A percentile compares a stretch with the other conserved stretches of the same genome.
phyloP scores from a whole-genome alignment of 2,113 vertebrate species.

The Pygoscelis antarcticus region DNA sequence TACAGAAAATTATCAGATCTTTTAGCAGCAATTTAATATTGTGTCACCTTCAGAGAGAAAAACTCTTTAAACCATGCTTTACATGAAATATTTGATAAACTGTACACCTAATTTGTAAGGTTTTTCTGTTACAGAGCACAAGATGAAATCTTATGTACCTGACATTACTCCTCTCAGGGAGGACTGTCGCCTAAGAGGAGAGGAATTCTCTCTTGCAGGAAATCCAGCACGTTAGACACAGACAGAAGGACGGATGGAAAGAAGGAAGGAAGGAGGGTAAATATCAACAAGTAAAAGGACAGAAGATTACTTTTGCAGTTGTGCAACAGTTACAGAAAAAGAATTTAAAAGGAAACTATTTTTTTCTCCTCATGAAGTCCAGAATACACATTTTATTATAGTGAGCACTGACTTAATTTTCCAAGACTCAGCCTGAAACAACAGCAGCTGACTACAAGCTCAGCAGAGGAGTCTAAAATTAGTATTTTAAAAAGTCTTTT shows the following conservation, averaged over 20 bases:
- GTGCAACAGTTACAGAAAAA: slow-evolving; percentile 42
- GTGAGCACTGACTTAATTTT: slow-evolving; percentile 54
- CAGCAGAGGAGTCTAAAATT: slow-evolving; percentile 63
- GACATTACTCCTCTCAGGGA: background rate
- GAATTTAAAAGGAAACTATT: slow-evolving; percentile 18
- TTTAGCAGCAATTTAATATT: background rate
- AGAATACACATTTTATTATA: slow-evolving; percentile 56
- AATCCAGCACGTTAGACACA: slow-evolving; percentile 36
- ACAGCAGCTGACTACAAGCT: slow-evolving; percentile 66
- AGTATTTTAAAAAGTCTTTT: slow-evolving; percentile 53
- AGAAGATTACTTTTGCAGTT: slow-evolving; percentile 28
- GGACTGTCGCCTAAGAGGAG: background rate
- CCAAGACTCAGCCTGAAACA: slow-evolving; percentile 60
- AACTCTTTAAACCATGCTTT: background rate
- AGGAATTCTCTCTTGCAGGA: slow-evolving; percentile 4
- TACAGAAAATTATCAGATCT: slow-evolving; percentile 22
- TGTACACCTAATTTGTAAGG: background rate
- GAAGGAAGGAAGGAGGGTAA: slow-evolving; percentile 24
- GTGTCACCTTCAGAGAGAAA: background rate
- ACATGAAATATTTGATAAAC: background rate
- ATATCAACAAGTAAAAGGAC: slow-evolving; percentile 52
- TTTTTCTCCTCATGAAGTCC: slow-evolving; percentile 32
- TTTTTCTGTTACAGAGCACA: slow-evolving; percentile 13
- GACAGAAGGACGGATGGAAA: slow-evolving; percentile 5
- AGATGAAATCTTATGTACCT: background rate